Percentiles rank a stretch among this genome's conserved stretches.
Conservation (phyloP, 2,797 vertebrate species). For the Xenentodon cancila region DNA sequence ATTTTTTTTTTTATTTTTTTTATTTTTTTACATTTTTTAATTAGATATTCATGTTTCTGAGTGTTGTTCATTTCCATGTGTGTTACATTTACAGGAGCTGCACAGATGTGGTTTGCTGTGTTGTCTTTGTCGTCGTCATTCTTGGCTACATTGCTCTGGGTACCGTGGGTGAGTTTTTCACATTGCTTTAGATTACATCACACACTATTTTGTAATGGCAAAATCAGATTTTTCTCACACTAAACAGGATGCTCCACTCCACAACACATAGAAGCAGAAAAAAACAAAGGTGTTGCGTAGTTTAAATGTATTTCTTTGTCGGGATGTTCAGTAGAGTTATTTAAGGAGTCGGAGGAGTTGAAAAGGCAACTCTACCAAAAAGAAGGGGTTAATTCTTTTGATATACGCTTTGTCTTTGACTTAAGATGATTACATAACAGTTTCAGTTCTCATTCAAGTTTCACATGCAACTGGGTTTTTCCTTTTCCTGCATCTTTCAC, state of each 20-base stretch:
- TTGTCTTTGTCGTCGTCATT: conserved; percentile 91
- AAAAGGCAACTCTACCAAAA: no score
- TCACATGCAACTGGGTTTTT: no score
- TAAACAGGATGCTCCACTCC: not conserved
- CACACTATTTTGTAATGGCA: conserved; percentile 35
- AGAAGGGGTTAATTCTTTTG: no score
- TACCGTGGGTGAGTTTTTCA: conserved; percentile 88
- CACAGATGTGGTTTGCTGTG: conserved; percentile 92
- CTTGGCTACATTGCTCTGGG: conserved; percentile 92
- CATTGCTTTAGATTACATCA: conserved; percentile 50
- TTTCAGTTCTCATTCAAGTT: no score
- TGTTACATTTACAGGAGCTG: conserved; percentile 83
- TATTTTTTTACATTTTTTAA: not conserved
- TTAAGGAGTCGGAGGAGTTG: no score
- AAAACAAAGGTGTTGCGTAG: no score
- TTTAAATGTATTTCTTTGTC: no score
- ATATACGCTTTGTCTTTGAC: no score
- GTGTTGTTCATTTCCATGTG: conserved; percentile 22
- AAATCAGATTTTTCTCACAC: not conserved
- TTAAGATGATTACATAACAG: no score
- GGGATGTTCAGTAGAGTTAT: no score
- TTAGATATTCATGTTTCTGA: conserved; percentile 12
- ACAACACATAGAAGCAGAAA: not conserved
- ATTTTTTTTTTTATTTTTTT: not conserved
- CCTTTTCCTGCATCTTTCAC: no score